Evolutionary conservation across 2,113 vertebrate species (phyloP).

Genomic region (Riparia riparia): DNA sequence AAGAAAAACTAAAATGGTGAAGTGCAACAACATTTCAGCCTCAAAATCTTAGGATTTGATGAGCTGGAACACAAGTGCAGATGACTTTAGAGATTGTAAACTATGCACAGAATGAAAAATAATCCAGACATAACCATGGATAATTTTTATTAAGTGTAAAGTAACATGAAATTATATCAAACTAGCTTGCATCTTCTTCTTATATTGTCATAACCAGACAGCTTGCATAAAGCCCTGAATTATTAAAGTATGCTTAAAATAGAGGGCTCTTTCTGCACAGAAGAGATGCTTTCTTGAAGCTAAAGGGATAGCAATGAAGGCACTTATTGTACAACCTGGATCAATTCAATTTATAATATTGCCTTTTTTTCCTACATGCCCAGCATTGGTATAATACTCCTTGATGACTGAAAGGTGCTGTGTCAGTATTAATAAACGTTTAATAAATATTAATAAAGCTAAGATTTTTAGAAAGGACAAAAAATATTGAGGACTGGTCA

Average conservation of each 20-base stretch:
- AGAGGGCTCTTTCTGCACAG: neutral
- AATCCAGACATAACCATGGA: neutral
- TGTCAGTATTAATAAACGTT: neutral
- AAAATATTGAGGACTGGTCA: neutral
- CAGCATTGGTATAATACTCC: neutral
- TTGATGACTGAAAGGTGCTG: neutral
- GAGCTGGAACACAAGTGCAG: neutral
- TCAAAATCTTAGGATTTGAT: neutral
- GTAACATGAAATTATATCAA: neutral
- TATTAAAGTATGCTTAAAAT: conserved; percentile 3
- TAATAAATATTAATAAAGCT: neutral
- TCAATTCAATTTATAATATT: neutral
- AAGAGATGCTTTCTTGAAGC: neutral
- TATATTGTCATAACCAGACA: neutral
- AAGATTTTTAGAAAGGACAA: neutral
- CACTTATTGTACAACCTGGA: neutral
- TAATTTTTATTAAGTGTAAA: neutral
- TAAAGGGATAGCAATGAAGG: neutral
- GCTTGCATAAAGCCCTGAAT: neutral
- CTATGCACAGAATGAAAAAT: neutral
- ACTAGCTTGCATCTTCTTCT: neutral
- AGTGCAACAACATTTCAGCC: neutral
- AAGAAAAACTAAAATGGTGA: neutral
- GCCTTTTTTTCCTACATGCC: neutral
- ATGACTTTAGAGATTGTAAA: neutral